phyloP scores from a whole-genome alignment of 2,888 invertebrate species.

The Ormyrus pomaceus region DNA sequence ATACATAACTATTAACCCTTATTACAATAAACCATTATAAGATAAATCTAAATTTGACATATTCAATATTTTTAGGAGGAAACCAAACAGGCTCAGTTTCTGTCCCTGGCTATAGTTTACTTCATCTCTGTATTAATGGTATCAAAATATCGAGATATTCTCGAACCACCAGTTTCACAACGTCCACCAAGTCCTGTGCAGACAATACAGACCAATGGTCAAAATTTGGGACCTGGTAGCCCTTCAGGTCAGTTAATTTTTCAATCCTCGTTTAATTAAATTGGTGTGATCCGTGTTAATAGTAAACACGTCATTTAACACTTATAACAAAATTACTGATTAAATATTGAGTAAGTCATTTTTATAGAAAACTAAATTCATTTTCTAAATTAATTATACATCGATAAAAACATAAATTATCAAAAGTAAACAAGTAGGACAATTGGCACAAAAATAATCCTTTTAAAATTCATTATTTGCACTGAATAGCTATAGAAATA shows the following conservation, averaged over 20 bases:
- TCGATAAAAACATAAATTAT: too few species aligned
- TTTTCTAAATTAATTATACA: background rate
- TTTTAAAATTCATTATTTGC: background rate
- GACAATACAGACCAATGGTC: constrained; percentile 78
- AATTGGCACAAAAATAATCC: background rate
- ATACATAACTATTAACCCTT: background rate
- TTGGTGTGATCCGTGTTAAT: constrained; percentile 24
- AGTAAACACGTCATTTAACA: constrained; percentile 29
- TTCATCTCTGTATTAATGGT: constrained; percentile 99
- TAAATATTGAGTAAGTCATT: too few species aligned
- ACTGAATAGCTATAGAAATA: background rate
- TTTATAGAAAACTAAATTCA: too few species aligned
- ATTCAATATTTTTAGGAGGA: constrained; percentile 87
- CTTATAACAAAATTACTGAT: constrained; percentile 2
- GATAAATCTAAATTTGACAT: background rate
- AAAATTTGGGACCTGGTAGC: constrained; percentile 78
- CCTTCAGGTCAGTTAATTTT: constrained; percentile 78
- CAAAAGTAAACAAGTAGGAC: too few species aligned
- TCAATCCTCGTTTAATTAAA: background rate
- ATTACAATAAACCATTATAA: background rate
- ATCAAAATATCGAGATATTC: constrained; percentile 98
- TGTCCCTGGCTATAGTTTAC: constrained; percentile 98
- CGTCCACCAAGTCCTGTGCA: constrained; percentile 81
- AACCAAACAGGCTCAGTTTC: constrained; percentile 99
- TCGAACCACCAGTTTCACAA: constrained; percentile 92